Conservation (phyloP, 2,888 invertebrate genomes). For the Elegia similella region DNA sequence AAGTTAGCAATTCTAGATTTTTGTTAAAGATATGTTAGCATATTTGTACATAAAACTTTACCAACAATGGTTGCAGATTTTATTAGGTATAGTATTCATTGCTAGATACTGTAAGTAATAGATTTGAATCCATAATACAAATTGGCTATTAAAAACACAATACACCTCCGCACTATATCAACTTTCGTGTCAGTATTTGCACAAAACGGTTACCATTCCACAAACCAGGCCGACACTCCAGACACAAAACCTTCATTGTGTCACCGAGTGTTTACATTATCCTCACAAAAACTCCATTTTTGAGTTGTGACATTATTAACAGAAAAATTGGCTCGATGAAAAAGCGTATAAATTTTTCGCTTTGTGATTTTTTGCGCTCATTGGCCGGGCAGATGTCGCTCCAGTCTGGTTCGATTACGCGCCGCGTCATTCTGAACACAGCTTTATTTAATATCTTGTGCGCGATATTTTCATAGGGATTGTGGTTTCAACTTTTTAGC, state of each 20-base stretch:
- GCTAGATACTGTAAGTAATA: neutral
- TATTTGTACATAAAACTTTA: too few relatives aligned
- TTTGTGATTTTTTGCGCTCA: constrained; percentile 62
- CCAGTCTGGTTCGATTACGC: constrained; percentile 67
- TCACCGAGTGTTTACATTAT: constrained; percentile 64
- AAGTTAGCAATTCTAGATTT: too few relatives aligned
- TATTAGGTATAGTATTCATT: too few relatives aligned
- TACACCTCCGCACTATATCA: constrained; percentile 3
- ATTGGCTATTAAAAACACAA: constrained; percentile 6
- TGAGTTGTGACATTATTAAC: constrained; percentile 72
- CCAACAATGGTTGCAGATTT: too few relatives aligned
- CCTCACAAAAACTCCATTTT: constrained; percentile 53
- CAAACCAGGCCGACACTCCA: constrained; percentile 48
- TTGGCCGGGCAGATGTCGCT: constrained; percentile 64
- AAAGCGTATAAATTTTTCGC: constrained; percentile 54
- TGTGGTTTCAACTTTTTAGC: constrained; percentile 42
- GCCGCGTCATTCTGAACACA: constrained; percentile 60
- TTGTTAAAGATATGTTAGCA: too few relatives aligned
- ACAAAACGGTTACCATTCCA: constrained; percentile 36
- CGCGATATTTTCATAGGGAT: constrained; percentile 58
- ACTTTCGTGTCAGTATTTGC: constrained; percentile 19
- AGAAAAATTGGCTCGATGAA: constrained; percentile 66
- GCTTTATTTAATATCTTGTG: constrained; percentile 70
- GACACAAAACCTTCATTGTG: constrained; percentile 49
- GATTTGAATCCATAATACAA: neutral